Base-by-base conservation (phyloP, 2,888 invertebrate species). In the Apamea epomidion region DNA sequence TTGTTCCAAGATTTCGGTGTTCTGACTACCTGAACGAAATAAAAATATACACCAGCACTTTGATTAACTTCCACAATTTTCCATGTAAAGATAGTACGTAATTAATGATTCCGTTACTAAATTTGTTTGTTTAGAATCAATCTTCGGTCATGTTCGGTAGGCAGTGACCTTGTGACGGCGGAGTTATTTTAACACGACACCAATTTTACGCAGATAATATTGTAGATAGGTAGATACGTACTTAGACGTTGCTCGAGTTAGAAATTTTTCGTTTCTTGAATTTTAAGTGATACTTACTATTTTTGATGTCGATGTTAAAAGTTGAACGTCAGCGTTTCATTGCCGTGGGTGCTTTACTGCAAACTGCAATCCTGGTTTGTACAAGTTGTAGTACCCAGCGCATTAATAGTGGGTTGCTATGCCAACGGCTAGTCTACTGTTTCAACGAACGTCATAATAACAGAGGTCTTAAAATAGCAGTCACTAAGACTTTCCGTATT, bases 111-210 rank as follows among this genome's bases (percentile, higher is more conserved):
- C n/a, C 37, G 76, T 75, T 76, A 79, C 81, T 88, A 74, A 51
- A 74, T 81, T 78, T 81, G 81, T 78, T 77, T 85, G 77, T 67
- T 88, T 75, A 76, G 54, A 88, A 87, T 81, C 78, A 87, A 83
- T 87, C 75, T 79, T 71, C 74, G 42, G 67, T 60, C 68, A 80
- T 74, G 67, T 87, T 79, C 82, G n/a, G 81, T 62, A 76, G 48
- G 84, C 82, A 69, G 67, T 88, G 88, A 83, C 88, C 88, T 88
- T 88, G 88, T 82, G 72, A 48, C 78, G 80, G 68, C 77, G 78
- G 62, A 62, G 82, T 88, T 88, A 86, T 89, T 89, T 88, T 80
- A 81, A 84, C 81, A 81, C 76, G 77, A 81, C 69, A 76, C 81
- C 72, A 80, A 81, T 79, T 82, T 84, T 74, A 72, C 80, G 78